Evolutionary conservation across 1,140 invertebrate species (phyloP).

Genomic region (Euborellia annulipes): DNA sequence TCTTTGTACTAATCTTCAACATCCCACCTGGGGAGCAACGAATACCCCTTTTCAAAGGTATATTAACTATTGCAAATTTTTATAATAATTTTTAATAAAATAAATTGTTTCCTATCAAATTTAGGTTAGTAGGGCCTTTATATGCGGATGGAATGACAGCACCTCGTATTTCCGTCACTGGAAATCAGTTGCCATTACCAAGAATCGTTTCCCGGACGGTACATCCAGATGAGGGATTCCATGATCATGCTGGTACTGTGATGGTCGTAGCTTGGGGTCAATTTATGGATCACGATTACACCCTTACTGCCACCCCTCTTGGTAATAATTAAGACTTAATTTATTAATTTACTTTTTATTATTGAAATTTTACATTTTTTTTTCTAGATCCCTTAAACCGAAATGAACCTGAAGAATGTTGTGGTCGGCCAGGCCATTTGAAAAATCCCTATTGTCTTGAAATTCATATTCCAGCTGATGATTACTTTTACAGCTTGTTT

Average conservation of each 20-base stretch:
- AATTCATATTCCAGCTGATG: constrained; percentile 73
- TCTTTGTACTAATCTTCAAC: constrained; percentile 79
- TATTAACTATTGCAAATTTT: constrained; percentile 6
- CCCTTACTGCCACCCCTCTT: constrained; percentile 68
- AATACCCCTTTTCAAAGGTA: constrained; percentile 68
- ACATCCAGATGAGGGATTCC: constrained; percentile 80
- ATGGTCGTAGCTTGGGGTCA: constrained; percentile 90
- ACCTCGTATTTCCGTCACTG: constrained; percentile 57
- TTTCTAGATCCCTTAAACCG: constrained; percentile 57
- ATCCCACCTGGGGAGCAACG: constrained; percentile 82
- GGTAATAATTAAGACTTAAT: constrained; percentile 34
- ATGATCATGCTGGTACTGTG: constrained; percentile 85
- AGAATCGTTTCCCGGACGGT: constrained; percentile 74
- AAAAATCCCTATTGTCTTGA: constrained; percentile 87
- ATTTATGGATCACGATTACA: constrained; percentile 89
- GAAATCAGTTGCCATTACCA: constrained; percentile 57
- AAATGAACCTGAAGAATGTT: constrained; percentile 80
- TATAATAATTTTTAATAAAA: constrained; percentile 1
- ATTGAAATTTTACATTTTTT: not conserved
- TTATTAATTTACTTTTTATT: constrained; percentile 2
- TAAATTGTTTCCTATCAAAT: not conserved
- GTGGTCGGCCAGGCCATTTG: constrained; percentile 51
- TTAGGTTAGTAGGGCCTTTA: constrained; percentile 54
- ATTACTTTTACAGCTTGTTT: constrained; percentile 79
- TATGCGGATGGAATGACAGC: constrained; percentile 68